phyloP scores from a whole-genome alignment of 2,113 vertebrate genomes.

The Helogale parvula region DNA sequence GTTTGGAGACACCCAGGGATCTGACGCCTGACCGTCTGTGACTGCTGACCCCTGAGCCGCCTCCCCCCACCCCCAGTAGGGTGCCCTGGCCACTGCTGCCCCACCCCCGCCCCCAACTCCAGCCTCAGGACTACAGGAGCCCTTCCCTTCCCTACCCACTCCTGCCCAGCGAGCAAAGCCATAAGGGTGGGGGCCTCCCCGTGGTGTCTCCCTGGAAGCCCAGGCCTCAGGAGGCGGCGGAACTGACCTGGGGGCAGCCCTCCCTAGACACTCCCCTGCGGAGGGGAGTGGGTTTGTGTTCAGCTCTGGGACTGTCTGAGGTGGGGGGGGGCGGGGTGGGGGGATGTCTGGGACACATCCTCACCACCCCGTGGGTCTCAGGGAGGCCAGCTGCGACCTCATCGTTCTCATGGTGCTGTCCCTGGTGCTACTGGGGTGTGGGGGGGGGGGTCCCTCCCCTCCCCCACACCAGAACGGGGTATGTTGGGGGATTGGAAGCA shows the following conservation, averaged over 20 bases:
- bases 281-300: not conserved
- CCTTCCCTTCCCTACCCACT: not conserved
- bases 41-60: conserved; percentile 74
- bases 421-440: conserved; percentile 77
- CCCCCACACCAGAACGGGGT: conserved; percentile 46
- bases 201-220: conserved; percentile 18
- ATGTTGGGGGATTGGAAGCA: conserved; percentile 68
- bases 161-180: conserved; percentile 74
- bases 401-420: conserved; percentile 78
- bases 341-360: not conserved
- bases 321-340: not conserved
- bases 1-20: not conserved
- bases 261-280: not conserved
- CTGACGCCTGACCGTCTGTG: not conserved
- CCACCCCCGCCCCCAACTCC: not conserved
- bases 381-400: conserved; percentile 74
- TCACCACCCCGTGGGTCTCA: conserved; percentile 62
- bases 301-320: not conserved
- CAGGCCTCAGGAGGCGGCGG: conserved; percentile 12
- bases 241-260: not conserved
- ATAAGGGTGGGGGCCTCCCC: conserved; percentile 64
- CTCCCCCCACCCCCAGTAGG: conserved; percentile 17
- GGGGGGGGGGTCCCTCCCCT: conserved; percentile 43
- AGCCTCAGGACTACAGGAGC: conserved; percentile 43
- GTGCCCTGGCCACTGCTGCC: conserved; percentile 22